Evolutionary conservation across 2,888 invertebrate genomes (phyloP).

Genomic region (Fabriciana adippe): DNA sequence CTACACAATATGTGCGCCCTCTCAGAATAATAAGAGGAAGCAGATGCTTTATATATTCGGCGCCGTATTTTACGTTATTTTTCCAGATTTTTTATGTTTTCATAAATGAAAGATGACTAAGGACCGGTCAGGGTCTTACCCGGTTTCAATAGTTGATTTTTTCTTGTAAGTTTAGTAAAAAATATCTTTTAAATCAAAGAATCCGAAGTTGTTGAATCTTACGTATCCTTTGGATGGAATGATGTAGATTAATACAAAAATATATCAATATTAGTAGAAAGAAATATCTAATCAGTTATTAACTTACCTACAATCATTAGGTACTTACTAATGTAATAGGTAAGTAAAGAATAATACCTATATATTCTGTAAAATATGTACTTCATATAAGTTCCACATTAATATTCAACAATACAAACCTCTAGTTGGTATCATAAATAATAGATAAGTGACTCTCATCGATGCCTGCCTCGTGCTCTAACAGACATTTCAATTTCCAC

Average conservation of each 20-base stretch:
- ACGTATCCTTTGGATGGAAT: too few relatives aligned
- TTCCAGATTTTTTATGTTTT: constrained; percentile 29
- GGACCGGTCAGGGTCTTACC: constrained; percentile 6
- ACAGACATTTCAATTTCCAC: constrained; percentile 32
- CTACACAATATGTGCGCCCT: constrained; percentile 37
- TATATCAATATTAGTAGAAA: too few relatives aligned
- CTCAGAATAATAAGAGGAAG: constrained; percentile 40
- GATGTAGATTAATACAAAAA: too few relatives aligned
- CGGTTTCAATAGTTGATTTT: not conserved
- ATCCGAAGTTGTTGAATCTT: too few relatives aligned
- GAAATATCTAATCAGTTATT: too few relatives aligned
- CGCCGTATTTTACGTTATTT: constrained; percentile 24
- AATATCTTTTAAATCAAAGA: not conserved
- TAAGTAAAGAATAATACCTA: too few relatives aligned
- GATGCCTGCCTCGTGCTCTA: constrained; percentile 24
- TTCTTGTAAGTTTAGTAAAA: not conserved
- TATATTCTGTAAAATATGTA: too few relatives aligned
- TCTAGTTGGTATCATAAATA: constrained; percentile 26
- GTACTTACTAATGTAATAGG: too few relatives aligned
- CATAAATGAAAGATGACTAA: constrained; percentile 26
- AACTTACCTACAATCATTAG: too few relatives aligned
- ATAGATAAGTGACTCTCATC: constrained; percentile 33
- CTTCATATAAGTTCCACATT: too few relatives aligned
- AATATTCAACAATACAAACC: not conserved
- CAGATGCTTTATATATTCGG: constrained; percentile 36